These are phyloP conservation scores for Operophtera brumata DNA, from an alignment of 2,888 invertebrate genomes.

Conservation along the genomic window DNA sequence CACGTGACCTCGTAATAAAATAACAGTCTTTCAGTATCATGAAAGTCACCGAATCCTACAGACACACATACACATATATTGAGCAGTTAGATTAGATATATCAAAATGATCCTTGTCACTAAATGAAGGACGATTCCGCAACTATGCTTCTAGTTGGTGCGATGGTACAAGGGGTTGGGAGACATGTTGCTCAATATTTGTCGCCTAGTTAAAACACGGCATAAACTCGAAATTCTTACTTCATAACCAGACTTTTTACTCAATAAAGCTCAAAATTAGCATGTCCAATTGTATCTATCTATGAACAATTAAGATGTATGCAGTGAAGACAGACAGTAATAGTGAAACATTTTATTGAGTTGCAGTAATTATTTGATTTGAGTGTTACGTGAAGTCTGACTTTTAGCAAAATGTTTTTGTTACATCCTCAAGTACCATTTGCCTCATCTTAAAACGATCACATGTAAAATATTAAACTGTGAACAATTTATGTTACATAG, in stretches of 20 bases:
- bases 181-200: background rate
- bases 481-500: background rate
- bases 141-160: no score
- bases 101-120: no score
- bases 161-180: background rate
- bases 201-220: background rate
- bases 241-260: background rate
- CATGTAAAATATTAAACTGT: background rate
- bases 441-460: background rate
- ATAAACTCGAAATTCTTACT: background rate
- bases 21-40: no score
- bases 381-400: constrained; percentile 2
- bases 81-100: no score
- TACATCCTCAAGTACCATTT: background rate
- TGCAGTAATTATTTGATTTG: constrained; percentile 7
- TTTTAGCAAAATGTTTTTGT: constrained; percentile 2
- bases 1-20: no score
- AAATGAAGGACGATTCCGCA: no score
- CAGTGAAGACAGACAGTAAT: background rate
- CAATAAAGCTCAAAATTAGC: constrained; percentile 2
- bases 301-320: background rate
- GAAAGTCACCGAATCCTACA: no score
- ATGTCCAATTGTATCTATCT: constrained; percentile 15
- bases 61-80: no score
- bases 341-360: background rate